phyloP scores from a whole-genome alignment of 2,888 invertebrate genomes.

The Andrena trimmerana region DNA sequence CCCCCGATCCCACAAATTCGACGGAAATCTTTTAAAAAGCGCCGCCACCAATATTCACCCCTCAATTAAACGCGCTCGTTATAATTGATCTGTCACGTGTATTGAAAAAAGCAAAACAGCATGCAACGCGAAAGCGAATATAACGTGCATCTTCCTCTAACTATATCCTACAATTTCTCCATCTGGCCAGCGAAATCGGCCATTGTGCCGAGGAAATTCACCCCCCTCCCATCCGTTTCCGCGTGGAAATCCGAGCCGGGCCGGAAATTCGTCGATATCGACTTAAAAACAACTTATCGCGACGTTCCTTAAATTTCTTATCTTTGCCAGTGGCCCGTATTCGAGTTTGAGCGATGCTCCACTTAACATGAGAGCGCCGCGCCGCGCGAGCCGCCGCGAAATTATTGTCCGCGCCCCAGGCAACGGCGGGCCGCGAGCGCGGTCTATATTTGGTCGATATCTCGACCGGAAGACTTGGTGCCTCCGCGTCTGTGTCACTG shows the following conservation, averaged over 20 bases:
- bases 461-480: constrained; percentile 53
- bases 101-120: neutral
- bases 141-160: neutral
- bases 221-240: constrained; percentile 4
- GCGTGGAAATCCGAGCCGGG: constrained; percentile 21
- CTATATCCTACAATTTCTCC: neutral
- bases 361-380: constrained; percentile 44
- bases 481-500: constrained; percentile 62
- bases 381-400: neutral
- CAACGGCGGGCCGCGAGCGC: neutral
- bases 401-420: constrained; percentile 39
- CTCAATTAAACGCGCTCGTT: neutral
- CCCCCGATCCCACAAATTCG: too few relatives aligned
- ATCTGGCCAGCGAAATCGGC: constrained; percentile 2
- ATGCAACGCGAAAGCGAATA: neutral
- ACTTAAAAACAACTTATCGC: constrained; percentile 47
- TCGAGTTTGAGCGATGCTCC: constrained; percentile 52
- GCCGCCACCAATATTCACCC: neutral
- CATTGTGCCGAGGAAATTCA: neutral
- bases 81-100: neutral
- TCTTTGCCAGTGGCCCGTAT: constrained; percentile 33
- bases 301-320: constrained; percentile 48
- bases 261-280: constrained; percentile 30
- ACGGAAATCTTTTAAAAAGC: neutral
- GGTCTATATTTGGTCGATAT: constrained; percentile 56